These are phyloP conservation scores for Andrena camellia DNA, from an alignment of 2,888 invertebrate genomes.

Conservation along the genomic window DNA sequence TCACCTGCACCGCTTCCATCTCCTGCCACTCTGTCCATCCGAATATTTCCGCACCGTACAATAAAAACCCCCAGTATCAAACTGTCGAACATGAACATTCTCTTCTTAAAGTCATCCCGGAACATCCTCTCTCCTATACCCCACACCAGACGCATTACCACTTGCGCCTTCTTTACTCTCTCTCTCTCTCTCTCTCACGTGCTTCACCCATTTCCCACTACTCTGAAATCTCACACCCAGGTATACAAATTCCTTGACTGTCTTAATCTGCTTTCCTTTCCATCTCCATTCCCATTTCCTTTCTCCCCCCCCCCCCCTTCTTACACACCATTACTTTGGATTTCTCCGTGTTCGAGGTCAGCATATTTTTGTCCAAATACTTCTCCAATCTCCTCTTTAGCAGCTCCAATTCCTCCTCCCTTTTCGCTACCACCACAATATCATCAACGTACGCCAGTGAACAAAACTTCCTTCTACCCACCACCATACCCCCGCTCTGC, in stretches of 20 bases:
- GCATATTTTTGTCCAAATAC: neutral
- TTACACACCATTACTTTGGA: neutral
- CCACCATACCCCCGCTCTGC: neutral
- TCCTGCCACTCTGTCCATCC: neutral
- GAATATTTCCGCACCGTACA: neutral
- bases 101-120: neutral
- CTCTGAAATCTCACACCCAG: neutral
- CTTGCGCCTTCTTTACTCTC: neutral
- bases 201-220: neutral
- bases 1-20: slow-evolving; percentile 3
- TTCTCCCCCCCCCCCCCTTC: neutral
- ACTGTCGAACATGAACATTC: neutral
- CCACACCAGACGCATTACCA: neutral
- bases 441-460: neutral
- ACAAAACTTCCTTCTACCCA: neutral
- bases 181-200: neutral
- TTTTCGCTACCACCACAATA: neutral
- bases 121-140: neutral
- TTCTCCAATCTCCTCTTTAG: neutral
- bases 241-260: slow-evolving; percentile 1
- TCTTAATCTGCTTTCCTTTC: neutral
- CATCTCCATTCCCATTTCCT: neutral
- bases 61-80: neutral
- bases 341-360: neutral
- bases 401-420: neutral